phyloP scores from a whole-genome alignment of 2,797 vertebrate genomes.

The Leucoraja ocellata region DNA sequence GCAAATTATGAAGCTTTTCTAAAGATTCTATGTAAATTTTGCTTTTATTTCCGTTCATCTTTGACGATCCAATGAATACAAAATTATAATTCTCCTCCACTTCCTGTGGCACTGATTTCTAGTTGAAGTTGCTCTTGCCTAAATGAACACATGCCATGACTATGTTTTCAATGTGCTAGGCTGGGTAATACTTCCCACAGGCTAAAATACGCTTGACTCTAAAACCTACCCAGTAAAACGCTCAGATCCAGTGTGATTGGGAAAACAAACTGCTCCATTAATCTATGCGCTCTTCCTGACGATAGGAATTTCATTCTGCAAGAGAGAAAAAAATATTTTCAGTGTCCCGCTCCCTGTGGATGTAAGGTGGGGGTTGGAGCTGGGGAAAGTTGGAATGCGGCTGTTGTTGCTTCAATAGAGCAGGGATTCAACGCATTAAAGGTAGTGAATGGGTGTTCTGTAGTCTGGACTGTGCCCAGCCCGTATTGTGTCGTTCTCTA shows the following conservation, averaged over 20 bases:
- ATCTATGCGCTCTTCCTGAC: too few relatives aligned
- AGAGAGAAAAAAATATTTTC: background rate
- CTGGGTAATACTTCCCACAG: background rate
- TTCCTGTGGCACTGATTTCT: background rate
- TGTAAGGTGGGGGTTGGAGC: background rate
- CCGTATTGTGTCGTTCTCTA: constrained; percentile 22
- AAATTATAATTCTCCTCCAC: background rate
- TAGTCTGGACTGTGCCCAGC: constrained; percentile 5
- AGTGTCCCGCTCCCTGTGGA: background rate
- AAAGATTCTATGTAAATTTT: too few relatives aligned
- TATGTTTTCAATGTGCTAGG: background rate
- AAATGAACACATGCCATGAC: background rate
- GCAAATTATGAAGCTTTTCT: background rate
- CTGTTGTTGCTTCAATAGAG: constrained; percentile 1
- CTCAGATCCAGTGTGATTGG: background rate
- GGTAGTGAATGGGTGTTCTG: constrained; percentile 33
- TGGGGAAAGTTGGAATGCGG: background rate
- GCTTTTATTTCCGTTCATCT: background rate
- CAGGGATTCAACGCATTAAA: constrained; percentile 23
- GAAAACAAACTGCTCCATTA: background rate
- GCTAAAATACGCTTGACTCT: background rate
- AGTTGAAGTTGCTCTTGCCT: background rate
- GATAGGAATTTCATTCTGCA: background rate
- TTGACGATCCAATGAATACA: background rate
- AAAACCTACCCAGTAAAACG: background rate